Conservation (phyloP, 2,113 vertebrate species). For the Rhinoptilus africanus region DNA sequence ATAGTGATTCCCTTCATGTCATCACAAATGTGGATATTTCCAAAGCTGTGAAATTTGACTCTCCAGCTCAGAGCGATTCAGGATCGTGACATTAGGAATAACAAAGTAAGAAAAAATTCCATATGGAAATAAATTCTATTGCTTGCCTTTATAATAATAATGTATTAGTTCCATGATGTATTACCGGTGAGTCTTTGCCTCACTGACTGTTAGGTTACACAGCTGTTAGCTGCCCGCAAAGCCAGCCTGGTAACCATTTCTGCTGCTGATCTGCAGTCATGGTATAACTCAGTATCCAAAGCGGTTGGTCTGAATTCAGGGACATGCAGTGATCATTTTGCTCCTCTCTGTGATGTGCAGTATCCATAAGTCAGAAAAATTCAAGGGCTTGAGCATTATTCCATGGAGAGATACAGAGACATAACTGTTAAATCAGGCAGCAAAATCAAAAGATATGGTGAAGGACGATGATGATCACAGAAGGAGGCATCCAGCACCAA, state of each 20-base stretch:
- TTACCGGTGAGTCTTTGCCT: not conserved
- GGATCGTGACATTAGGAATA: not conserved
- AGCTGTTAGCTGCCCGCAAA: not conserved
- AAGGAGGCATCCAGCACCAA: not conserved
- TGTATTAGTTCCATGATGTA: not conserved
- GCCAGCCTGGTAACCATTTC: not conserved
- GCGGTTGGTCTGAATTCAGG: not conserved
- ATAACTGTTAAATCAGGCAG: not conserved
- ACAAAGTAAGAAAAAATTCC: not conserved
- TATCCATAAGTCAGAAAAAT: not conserved
- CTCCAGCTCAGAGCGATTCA: not conserved
- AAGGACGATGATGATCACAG: not conserved
- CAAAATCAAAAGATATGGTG: not conserved
- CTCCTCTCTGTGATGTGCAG: not conserved
- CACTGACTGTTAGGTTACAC: not conserved
- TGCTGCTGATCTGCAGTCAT: not conserved
- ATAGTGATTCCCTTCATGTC: not conserved
- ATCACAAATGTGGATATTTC: not conserved
- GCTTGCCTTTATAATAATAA: not conserved
- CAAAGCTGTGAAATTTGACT: not conserved
- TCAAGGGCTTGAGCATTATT: not conserved
- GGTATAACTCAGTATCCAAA: not conserved
- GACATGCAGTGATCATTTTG: not conserved
- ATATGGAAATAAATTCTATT: not conserved
- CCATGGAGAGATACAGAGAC: not conserved